Conservation (phyloP, 2,797 vertebrate genomes). For the Discoglossus pictus region DNA sequence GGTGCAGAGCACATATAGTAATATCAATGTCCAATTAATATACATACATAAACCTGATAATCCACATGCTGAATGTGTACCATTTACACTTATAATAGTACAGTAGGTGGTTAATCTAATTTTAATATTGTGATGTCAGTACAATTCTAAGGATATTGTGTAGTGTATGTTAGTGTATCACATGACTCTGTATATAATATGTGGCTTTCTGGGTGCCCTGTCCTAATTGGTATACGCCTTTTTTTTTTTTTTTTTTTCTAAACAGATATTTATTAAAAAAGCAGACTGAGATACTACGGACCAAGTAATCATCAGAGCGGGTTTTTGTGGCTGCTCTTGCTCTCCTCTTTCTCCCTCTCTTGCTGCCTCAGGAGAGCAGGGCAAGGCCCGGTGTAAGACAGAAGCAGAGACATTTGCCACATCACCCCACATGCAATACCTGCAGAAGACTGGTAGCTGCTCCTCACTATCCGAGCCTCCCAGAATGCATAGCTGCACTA, state of each 20-base stretch:
- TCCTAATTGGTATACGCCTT: too few relatives aligned
- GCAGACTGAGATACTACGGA: slow-evolving; percentile 60
- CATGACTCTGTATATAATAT: too few relatives aligned
- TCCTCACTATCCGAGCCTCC: neutral
- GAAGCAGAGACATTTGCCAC: slow-evolving; percentile 33
- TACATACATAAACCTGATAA: too few relatives aligned
- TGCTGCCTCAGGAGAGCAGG: slow-evolving; percentile 3
- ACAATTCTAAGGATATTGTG: too few relatives aligned
- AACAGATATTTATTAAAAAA: slow-evolving; percentile 78
- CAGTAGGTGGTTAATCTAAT: too few relatives aligned
- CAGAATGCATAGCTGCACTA: slow-evolving; percentile 13
- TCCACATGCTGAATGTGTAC: too few relatives aligned
- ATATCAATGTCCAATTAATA: too few relatives aligned
- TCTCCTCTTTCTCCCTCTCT: slow-evolving; percentile 28
- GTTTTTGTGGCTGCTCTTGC: slow-evolving; percentile 46
- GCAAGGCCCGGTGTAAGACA: slow-evolving; percentile 12
- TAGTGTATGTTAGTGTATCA: too few relatives aligned
- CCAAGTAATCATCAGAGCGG: slow-evolving; percentile 17
- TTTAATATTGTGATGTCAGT: too few relatives aligned
- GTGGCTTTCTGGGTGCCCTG: too few relatives aligned
- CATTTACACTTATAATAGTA: too few relatives aligned
- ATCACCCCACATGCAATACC: slow-evolving; percentile 8
- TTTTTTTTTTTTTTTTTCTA: neutral
- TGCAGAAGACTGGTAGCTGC: slow-evolving; percentile 22
- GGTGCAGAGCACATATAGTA: too few relatives aligned